Conservation (phyloP, 2,113 vertebrate species). For the Anhinga anhinga region DNA sequence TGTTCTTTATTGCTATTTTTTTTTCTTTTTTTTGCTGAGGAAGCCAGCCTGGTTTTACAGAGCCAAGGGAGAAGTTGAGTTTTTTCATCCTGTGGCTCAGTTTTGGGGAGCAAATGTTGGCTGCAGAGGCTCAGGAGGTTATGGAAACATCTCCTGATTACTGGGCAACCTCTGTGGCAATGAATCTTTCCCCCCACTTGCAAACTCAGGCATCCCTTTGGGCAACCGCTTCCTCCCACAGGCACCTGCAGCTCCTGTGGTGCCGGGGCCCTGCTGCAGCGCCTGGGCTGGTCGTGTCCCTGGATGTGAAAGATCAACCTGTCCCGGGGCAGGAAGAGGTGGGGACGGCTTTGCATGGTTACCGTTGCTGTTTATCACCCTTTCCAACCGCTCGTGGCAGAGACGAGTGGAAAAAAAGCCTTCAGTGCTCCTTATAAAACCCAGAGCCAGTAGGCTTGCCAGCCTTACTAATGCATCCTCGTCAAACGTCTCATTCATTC, state of each 20-base stretch:
- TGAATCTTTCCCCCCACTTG: background rate
- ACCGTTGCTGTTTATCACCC: slow-evolving; percentile 61
- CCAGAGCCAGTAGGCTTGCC: background rate
- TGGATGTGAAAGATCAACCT: slow-evolving; percentile 29
- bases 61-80: background rate
- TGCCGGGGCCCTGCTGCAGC: background rate
- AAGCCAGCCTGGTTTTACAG: background rate
- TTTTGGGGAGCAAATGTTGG: background rate
- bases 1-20: background rate
- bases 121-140: background rate
- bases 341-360: slow-evolving; percentile 19
- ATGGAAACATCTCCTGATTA: background rate
- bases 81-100: background rate
- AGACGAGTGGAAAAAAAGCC: slow-evolving; percentile 66
- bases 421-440: slow-evolving; percentile 31
- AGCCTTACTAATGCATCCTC: slow-evolving; percentile 15
- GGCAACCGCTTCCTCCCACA: background rate
- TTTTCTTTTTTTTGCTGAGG: background rate
- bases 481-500: slow-evolving; percentile 45
- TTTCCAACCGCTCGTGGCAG: background rate
- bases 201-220: background rate
- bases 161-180: background rate
- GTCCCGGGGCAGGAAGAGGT: slow-evolving; percentile 22
- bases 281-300: background rate
- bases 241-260: background rate